A percentile compares a stretch with the other conserved stretches of the same genome.
Evolutionary conservation across 2,888 invertebrate species (phyloP).

Genomic region (Scaptodrosophila latifasciaeformis): DNA sequence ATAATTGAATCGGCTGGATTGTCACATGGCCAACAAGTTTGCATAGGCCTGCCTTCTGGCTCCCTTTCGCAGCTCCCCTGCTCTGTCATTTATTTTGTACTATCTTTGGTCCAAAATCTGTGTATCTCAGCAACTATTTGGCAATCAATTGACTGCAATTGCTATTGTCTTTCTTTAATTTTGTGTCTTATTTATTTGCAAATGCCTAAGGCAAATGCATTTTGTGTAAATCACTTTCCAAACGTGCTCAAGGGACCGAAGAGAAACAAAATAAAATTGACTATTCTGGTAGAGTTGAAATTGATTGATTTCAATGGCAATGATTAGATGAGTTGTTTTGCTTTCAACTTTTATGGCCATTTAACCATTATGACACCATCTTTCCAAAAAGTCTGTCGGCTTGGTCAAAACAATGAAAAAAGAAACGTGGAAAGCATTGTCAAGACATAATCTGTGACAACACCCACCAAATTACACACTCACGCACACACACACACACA

Average conservation of each 20-base stretch:
- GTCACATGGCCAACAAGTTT: conserved; percentile 42
- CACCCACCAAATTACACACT: conserved; percentile 36
- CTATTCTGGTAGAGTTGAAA: too few relatives aligned
- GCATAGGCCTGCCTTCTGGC: conserved; percentile 9
- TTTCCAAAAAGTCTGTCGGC: conserved; percentile 23
- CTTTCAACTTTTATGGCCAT: conserved; percentile 20
- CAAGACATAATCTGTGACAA: conserved; percentile 24
- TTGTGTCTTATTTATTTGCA: conserved; percentile 33
- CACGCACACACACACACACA: conserved; percentile 2
- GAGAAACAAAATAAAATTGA: too few relatives aligned
- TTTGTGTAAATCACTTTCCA: conserved; percentile 51
- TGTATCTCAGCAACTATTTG: background rate
- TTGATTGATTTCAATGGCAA: too few relatives aligned
- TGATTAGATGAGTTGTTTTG: too few relatives aligned
- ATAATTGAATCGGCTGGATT: conserved; percentile 34
- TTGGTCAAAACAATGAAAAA: conserved; percentile 29
- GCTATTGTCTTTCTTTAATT: conserved; percentile 24
- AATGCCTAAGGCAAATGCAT: background rate
- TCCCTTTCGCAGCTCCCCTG: too few relatives aligned
- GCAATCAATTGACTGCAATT: background rate
- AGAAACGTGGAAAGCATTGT: conserved; percentile 46
- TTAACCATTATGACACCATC: conserved; percentile 16
- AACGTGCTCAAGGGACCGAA: conserved; percentile 26
- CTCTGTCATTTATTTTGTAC: too few relatives aligned
- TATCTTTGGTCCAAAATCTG: too few relatives aligned